Evolutionary conservation across 1,140 invertebrate species (phyloP), one percentile per base, ranked within the genome.

Genomic region (Streblospio benedicti): DNA sequence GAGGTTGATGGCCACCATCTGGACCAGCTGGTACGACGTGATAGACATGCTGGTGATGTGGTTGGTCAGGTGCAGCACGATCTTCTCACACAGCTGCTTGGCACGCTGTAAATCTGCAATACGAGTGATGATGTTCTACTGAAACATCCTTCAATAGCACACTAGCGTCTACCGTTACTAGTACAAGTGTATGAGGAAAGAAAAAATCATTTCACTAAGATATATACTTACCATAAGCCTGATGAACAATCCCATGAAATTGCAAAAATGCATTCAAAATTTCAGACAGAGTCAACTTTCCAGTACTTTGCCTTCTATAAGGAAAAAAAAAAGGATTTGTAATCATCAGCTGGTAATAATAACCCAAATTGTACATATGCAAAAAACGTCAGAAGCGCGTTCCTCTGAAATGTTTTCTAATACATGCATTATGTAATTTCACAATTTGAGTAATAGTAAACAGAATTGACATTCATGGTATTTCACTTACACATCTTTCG

Each of bases 11-110:
- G 85, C 82, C 18, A 85, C 79, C 82, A 90, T 88, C 81, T 90
- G 80, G 31, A 83, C 70, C n/a, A 91, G 77, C 61, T 86, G 85
- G 75, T 86, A 84, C 2, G 84, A 82, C 59, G 83, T 84, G 55
- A 91, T 86, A 68, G 85, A 86, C 68, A 89, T 86, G 0, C 87
- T 87, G 0, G 86, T 87, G 0, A 90, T 82, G 38, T 89, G 81
- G 0, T 86, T 82, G 2, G 86, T 87, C 53, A 90, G 76, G 31
- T 85, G 85, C 6, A 84, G 80, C n/a, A 83, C 84, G 25, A 88
- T 38, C 79, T 81, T 69, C 81, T 81, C 20, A 85, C 81, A 67
- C 28, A 86, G 78, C 1, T 78, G 75, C 16, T 79, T 75, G 1
- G 85, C 85, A 53, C 80, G 75, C 6, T 69, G 65, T 32, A 86